Base-by-base conservation (phyloP, 2,113 vertebrate species). In the Macrotus californicus region DNA sequence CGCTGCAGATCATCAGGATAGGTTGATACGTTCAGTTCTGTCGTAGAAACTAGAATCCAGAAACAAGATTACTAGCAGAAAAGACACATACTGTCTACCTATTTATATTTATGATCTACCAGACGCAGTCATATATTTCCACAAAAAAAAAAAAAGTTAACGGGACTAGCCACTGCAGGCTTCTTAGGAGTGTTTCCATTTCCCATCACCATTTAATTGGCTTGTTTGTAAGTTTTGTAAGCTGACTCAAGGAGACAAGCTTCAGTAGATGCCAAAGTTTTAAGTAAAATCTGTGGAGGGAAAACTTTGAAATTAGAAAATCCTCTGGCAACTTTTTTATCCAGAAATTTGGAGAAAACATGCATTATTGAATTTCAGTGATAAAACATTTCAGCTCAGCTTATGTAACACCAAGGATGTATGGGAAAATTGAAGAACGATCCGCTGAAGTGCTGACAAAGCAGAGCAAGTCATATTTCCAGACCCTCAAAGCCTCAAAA, bases 141-240 rank as follows among this genome's bases (percentile, higher is more conserved):
- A 75, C 39, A 36, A 13, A 6, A 7, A 24, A 76, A 56, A 3
- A 61, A 10, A 59, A 59, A 54, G 14, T 29, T 46, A 84, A 26
- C 36, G 5, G 14, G 52, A 59, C 43, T 31, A 21, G 87, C 91
- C 22, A 43, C 7, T 34, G 77, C 15, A 79, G 67, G 34, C 29
- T 48, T 43, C 24, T 91, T 80, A 13, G 0, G 6, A 36, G 29
- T 46, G 67, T 94, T 93, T n/a, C 46, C 48, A 66, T 70, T 89
- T 94, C 43, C 73, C 39, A 93, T 50, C 46, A 93, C 12, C 41
- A 56, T 89, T 92, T 94, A n/a, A 87, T 89, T 66, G 69, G 48
- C 61, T 87, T 87, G 7, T 83, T 89, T 36, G 1, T 81, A 88
- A 67, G 0, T 43, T 89, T 48, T 39, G 43, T 69, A 90, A 64